Base-by-base conservation (phyloP, 2,888 invertebrate genomes). In the Sclerodermus sp. region DNA sequence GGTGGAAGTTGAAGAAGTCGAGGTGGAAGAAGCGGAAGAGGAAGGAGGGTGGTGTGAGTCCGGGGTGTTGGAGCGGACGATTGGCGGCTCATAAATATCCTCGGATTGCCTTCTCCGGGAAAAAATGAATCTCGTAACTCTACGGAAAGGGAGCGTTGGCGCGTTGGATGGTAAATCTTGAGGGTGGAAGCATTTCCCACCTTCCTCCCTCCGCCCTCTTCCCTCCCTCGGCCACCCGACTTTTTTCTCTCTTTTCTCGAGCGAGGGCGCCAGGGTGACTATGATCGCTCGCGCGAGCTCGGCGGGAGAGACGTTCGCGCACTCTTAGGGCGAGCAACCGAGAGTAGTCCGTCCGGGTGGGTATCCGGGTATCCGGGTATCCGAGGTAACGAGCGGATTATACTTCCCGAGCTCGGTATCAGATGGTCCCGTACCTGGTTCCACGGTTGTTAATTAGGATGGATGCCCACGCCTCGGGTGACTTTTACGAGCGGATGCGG, bases 381-480 rank as follows among this genome's bases (percentile, higher is more conserved):
- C 23, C 23, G 23, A 70, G 68, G 74, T 74, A 75, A 75, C 74
- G 73, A 74, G 74, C 67, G 68, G 74, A 73, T 74, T 74, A 75
- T 73, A 72, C 74, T 71, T 69, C 50, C 61, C 57, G 52, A 52
- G 62, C 54, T 55, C 57, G 66, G 60, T 75, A 76, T 76, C 76
- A 74, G 76, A 75, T 75, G 73, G 74, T 71, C 70, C 70, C 71
- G 68, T 73, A 70, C 67, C 71, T 68, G 71, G 67, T 70, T 68
- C 70, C 73, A 66, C 62, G 71, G 71, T 72, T 73, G 76, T 75
- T 77, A 77, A 77, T 77, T 77, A 77, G 77, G 76, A 77, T 76
- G 74, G 74, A 77, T 76, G 76, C 73, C 74, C 71, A 70, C 71
- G 74, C 75, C 74, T 71, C 66, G 66, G 76, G 70, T 73, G 75